These are phyloP conservation scores for Casuarius casuarius DNA, from an alignment of 2,113 vertebrate species.

Conservation along the genomic window DNA sequence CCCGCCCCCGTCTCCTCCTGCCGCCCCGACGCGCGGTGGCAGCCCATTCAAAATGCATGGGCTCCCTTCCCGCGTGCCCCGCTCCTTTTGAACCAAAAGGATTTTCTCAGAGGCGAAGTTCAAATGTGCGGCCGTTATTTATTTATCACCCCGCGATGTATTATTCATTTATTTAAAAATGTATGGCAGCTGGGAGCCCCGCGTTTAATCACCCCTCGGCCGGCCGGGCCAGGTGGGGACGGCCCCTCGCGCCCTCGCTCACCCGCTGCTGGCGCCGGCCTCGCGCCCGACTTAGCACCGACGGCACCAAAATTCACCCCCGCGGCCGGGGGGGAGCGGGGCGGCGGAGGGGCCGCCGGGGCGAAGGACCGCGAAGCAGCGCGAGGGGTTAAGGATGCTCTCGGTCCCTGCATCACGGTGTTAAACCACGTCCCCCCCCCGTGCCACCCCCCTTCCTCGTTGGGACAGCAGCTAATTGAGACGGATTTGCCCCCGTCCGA, in stretches of 20 bases:
- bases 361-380: neutral
- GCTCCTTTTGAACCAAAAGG: constrained; percentile 66
- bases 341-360: too few species aligned
- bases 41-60: constrained; percentile 59
- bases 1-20: neutral
- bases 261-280: too few species aligned
- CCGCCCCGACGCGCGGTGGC: constrained; percentile 28
- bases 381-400: neutral
- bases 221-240: constrained; percentile 46
- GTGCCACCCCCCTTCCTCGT: neutral
- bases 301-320: too few species aligned
- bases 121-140: constrained; percentile 67
- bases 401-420: neutral
- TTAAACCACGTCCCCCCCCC: neutral
- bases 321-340: too few species aligned
- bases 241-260: neutral
- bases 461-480: constrained; percentile 80
- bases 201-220: constrained; percentile 24
- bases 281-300: too few species aligned
- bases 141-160: constrained; percentile 64
- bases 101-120: constrained; percentile 70
- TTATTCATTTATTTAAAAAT: constrained; percentile 75
- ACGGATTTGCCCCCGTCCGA: constrained; percentile 76
- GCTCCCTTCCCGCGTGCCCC: constrained; percentile 21
- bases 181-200: constrained; percentile 66